Base-by-base conservation (phyloP, 2,113 vertebrate species). In the Opisthocomus hoazin region DNA sequence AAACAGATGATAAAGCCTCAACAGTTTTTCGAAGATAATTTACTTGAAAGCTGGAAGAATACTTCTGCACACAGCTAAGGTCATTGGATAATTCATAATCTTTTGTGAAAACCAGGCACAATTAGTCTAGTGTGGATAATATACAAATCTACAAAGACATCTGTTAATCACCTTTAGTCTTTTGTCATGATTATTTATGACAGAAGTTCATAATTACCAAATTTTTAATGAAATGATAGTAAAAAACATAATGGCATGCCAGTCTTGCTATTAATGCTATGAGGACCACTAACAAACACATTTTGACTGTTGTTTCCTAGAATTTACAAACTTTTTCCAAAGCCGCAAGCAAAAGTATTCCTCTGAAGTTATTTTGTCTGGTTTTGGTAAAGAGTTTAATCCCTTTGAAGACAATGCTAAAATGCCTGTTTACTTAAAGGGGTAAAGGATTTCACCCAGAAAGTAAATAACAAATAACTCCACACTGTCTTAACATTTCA, bases 51-150 rank as follows among this genome's bases (percentile, higher is more conserved):
- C 64, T 87, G 27, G 43, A 89, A 87, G 56, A 90, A 74, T 53
- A 58, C 15, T 82, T 74, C 63, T 66, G 57, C 46, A 93, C 17
- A 90, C 12, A 71, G 34, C 13, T 84, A 65, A 89, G 18, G 68
- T 88, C 77, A 69, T 34, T 84, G 64, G 75, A 85, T 89, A 96
- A 90, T 93, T 96, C 90, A 68, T 39, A 20, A 93, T 69, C 34
- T 82, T 70, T 57, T 91, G 54, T 75, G 48, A 74, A 93, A 95
- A 87, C 11, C 21, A 92, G 41, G 50, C 6, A 46, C 32, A 36
- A 34, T 89, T 89, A 84, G 66, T 90, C 20, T 75, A 50, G 16
- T 75, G n/a, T 76, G 51, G 32, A 51, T 63, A 93, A 90, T 11
- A 71, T 10, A 74, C 3, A 94, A 86, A 92, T 84, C 43, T 46